A percentile compares a stretch with the other conserved stretches of the same genome.
Evolutionary conservation across 2,113 vertebrate genomes (phyloP).

Genomic region (Ophiodon elongatus): DNA sequence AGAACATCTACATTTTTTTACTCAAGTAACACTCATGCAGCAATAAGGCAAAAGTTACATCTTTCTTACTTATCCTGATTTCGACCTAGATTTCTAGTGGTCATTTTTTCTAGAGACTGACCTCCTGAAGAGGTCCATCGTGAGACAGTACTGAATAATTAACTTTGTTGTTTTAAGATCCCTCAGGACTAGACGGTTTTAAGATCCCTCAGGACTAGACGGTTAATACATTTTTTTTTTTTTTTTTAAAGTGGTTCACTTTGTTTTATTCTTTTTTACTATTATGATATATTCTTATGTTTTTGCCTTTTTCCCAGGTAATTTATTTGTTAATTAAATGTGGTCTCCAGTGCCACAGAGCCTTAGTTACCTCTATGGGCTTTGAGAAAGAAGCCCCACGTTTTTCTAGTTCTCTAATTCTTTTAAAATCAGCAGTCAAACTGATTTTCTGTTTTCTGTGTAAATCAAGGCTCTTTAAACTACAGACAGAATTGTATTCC

Average conservation of each 20-base stretch:
- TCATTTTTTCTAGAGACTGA: not conserved
- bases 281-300: not conserved
- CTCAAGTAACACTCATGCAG: slow-evolving; percentile 39
- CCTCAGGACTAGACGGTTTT: not conserved
- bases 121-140: not conserved
- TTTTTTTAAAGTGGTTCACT: no score
- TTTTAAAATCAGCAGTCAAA: not conserved
- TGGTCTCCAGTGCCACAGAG: not conserved
- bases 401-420: not conserved
- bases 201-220: not conserved
- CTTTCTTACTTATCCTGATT: slow-evolving; percentile 3
- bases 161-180: not conserved
- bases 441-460: not conserved
- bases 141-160: not conserved
- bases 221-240: no score
- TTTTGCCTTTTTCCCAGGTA: not conserved
- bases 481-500: not conserved
- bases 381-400: not conserved
- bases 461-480: not conserved
- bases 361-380: not conserved
- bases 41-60: slow-evolving; percentile 30
- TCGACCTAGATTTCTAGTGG: not conserved
- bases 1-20: slow-evolving; percentile 71
- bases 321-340: slow-evolving; percentile 14
- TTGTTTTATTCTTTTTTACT: not conserved